A percentile compares a stretch with the other conserved stretches of the same genome.
phyloP scores from a whole-genome alignment of 1,140 invertebrate genomes.

The Holcopasites calliopsidis region DNA sequence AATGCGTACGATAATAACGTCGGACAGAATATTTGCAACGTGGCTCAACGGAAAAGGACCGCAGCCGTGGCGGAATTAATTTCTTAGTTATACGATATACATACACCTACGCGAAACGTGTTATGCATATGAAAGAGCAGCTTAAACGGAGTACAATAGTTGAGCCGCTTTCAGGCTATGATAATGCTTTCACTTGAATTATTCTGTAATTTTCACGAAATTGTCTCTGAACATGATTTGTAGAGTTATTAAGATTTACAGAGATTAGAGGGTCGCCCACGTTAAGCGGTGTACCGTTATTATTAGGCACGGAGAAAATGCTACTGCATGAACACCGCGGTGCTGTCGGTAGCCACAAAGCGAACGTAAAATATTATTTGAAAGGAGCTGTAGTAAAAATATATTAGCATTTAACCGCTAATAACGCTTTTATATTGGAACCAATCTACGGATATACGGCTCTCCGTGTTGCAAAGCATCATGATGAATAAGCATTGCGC shows the following conservation, averaged over 20 bases:
- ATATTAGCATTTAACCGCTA: no score
- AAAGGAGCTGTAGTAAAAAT: no score
- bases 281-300: constrained; percentile 25
- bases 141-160: constrained; percentile 63
- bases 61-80: constrained; percentile 53
- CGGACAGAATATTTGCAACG: constrained; percentile 20
- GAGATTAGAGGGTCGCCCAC: constrained; percentile 47
- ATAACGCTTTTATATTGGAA: no score
- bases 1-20: not conserved
- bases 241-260: constrained; percentile 61
- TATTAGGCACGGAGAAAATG: constrained; percentile 37
- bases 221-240: constrained; percentile 59
- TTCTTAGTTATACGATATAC: constrained; percentile 57
- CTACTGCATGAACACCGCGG: no score
- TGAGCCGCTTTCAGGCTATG: constrained; percentile 53
- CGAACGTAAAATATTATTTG: no score
- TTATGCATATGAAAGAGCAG: constrained; percentile 60
- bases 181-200: constrained; percentile 61
- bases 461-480: no score
- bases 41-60: not conserved
- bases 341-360: not conserved
- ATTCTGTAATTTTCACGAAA: constrained; percentile 64
- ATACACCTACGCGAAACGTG: constrained; percentile 41
- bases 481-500: no score
- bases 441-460: no score